Evolutionary conservation across 1,140 invertebrate species (phyloP).

Genomic region (Venturia canescens): DNA sequence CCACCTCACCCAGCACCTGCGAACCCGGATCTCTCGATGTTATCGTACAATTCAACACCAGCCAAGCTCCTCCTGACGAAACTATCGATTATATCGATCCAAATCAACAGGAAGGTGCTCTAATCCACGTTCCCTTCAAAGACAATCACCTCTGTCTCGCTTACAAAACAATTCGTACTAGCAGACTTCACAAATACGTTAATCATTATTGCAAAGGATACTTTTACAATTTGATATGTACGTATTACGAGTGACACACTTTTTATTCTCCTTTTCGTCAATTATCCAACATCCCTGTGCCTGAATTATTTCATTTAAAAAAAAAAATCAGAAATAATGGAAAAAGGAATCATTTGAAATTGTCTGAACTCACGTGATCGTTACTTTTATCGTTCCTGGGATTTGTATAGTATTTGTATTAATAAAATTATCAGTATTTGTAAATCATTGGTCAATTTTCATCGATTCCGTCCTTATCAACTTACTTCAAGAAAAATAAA

Average conservation of each 20-base stretch:
- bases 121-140: slow-evolving; percentile 71
- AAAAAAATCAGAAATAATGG: background rate
- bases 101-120: slow-evolving; percentile 59
- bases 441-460: slow-evolving; percentile 42
- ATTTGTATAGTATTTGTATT: slow-evolving; percentile 64
- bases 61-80: slow-evolving; percentile 48
- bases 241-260: slow-evolving; percentile 75
- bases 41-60: slow-evolving; percentile 70
- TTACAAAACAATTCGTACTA: slow-evolving; percentile 80
- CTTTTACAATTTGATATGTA: slow-evolving; percentile 78
- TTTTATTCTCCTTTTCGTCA: slow-evolving; percentile 3
- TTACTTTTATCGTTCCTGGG: slow-evolving; percentile 20
- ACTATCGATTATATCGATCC: slow-evolving; percentile 71
- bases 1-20: slow-evolving; percentile 12
- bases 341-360: background rate
- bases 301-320: background rate
- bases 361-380: background rate
- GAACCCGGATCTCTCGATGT: slow-evolving; percentile 65
- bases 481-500: too few relatives aligned
- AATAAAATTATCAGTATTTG: slow-evolving; percentile 69
- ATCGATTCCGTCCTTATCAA: background rate
- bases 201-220: slow-evolving; percentile 75
- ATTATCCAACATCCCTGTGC: background rate
- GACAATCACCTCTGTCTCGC: slow-evolving; percentile 84
- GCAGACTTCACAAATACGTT: slow-evolving; percentile 82